Evolutionary conservation across 2,797 vertebrate genomes (phyloP).

Genomic region (Melopsittacus undulatus): DNA sequence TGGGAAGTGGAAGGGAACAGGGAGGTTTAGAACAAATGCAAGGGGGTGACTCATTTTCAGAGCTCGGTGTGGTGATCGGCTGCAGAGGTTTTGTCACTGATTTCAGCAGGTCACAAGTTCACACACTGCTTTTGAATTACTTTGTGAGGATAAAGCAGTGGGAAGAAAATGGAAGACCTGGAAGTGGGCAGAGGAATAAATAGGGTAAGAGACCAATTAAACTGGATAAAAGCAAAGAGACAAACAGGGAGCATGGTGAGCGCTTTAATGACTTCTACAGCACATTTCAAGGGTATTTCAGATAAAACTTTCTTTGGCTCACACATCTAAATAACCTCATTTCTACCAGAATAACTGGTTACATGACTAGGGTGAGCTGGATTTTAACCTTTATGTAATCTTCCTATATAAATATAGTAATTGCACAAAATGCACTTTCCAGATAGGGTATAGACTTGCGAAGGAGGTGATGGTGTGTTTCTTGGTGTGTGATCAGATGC

Average conservation of each 20-base stretch:
- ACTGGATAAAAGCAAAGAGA: neutral
- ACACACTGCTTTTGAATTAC: neutral
- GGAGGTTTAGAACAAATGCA: neutral
- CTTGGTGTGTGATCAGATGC: neutral
- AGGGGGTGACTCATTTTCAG: neutral
- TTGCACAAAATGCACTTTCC: neutral
- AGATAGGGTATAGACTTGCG: fast-evolving
- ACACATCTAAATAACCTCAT: neutral
- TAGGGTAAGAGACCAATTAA: neutral
- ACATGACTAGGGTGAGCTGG: neutral
- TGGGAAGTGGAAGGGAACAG: neutral
- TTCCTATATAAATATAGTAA: neutral
- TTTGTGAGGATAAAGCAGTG: neutral
- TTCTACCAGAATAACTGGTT: slow-evolving; percentile 6
- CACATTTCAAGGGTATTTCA: slow-evolving; percentile 10
- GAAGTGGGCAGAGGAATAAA: neutral
- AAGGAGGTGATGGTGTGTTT: neutral
- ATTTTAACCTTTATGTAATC: slow-evolving; percentile 18
- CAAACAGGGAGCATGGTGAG: neutral
- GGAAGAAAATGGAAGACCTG: neutral
- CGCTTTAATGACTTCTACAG: neutral
- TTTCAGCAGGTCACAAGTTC: slow-evolving; percentile 11
- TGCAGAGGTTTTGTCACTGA: neutral
- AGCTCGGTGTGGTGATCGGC: neutral
- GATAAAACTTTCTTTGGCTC: neutral